Evolutionary conservation across 2,113 vertebrate genomes (phyloP).

Genomic region (Colius striatus): DNA sequence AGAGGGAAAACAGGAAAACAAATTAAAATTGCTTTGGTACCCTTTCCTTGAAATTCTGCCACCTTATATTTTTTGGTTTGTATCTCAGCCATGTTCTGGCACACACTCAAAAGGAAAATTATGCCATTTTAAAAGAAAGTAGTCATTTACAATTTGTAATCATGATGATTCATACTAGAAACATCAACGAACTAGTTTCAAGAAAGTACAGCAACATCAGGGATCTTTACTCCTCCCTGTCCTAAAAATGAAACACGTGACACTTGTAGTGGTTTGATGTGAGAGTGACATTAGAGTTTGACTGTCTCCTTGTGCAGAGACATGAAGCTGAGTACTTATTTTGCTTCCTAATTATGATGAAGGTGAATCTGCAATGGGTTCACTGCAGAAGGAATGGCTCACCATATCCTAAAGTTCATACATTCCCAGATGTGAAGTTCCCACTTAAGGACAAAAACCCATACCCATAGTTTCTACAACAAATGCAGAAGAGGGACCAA

Average conservation of each 20-base stretch:
- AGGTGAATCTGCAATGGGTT: neutral
- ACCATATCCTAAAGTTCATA: neutral
- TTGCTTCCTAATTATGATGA: neutral
- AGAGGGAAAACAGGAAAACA: neutral
- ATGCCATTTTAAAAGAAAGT: neutral
- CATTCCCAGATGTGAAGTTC: neutral
- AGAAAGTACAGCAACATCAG: neutral
- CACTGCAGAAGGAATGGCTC: neutral
- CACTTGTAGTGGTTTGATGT: fast-evolving
- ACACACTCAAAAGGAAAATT: neutral
- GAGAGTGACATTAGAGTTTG: neutral
- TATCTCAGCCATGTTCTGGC: neutral
- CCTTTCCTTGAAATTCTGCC: neutral
- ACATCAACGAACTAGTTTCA: neutral
- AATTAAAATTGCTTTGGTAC: neutral
- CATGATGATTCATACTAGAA: neutral
- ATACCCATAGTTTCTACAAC: neutral
- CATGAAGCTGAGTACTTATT: neutral
- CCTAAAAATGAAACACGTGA: neutral
- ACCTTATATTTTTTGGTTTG: neutral
- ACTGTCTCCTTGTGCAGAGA: neutral
- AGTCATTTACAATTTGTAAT: neutral
- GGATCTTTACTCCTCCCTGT: neutral
- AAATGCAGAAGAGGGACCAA: neutral
- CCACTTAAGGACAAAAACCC: neutral